Evolutionary conservation across 2,888 invertebrate species (phyloP).

Genomic region (Loripinus fragilis): DNA sequence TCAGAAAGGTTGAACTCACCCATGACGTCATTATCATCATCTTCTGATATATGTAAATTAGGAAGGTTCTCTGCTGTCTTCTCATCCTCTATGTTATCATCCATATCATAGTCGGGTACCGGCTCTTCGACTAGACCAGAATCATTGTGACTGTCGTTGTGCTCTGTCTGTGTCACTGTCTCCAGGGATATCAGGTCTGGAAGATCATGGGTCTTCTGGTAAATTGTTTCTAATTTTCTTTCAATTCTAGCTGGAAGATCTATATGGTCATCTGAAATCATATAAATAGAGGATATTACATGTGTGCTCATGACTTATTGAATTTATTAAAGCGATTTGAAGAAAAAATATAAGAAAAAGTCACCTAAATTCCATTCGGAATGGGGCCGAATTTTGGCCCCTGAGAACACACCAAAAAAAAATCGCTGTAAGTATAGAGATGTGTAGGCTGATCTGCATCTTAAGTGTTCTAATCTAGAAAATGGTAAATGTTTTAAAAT

Average conservation of each 20-base stretch:
- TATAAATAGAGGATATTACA: background rate
- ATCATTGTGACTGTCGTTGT: background rate
- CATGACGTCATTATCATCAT: constrained; percentile 43
- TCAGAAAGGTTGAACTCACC: constrained; percentile 40
- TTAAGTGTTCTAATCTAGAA: too few species aligned
- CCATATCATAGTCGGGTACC: background rate
- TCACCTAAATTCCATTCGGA: too few species aligned
- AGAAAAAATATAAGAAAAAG: too few species aligned
- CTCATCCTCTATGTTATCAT: background rate
- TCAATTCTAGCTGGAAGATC: constrained; percentile 29
- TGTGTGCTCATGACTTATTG: too few species aligned
- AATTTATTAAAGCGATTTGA: too few species aligned
- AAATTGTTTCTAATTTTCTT: constrained; percentile 46
- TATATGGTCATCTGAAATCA: constrained; percentile 22
- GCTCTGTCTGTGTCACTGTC: constrained; percentile 2
- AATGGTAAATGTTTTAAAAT: too few species aligned
- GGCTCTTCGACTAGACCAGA: background rate
- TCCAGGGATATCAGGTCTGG: constrained; percentile 42
- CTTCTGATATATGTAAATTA: constrained; percentile 40
- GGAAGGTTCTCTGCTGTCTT: constrained; percentile 4
- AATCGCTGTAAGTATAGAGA: too few species aligned
- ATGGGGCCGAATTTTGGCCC: too few species aligned
- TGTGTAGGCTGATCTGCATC: too few species aligned
- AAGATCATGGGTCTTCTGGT: constrained; percentile 61
- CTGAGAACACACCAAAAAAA: too few species aligned